Conservation (phyloP, 2,113 vertebrate genomes). For the Mugil cephalus region DNA sequence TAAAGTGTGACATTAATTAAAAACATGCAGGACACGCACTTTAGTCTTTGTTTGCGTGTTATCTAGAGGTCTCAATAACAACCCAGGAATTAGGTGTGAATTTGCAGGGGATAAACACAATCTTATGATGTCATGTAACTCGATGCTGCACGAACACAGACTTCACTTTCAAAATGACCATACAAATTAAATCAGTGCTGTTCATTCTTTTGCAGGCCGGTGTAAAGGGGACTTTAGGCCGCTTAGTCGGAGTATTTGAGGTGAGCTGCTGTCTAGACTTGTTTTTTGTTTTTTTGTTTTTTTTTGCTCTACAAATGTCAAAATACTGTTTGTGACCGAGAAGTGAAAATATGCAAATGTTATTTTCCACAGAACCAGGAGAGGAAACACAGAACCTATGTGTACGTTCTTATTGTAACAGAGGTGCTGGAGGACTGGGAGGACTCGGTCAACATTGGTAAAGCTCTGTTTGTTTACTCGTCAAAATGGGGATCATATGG, state of each 20-base stretch:
- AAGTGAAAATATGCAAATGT: neutral
- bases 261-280: constrained; percentile 80
- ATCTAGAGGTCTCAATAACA: constrained; percentile 1
- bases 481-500: constrained; percentile 34
- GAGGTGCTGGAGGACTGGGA: constrained; percentile 99
- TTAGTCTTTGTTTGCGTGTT: neutral
- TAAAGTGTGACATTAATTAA: constrained; percentile 1
- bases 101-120: constrained; percentile 32
- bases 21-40: neutral
- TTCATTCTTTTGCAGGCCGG: constrained; percentile 87
- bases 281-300: neutral
- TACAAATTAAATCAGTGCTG: constrained; percentile 23
- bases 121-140: constrained; percentile 40
- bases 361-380: constrained; percentile 90
- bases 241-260: constrained; percentile 98
- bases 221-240: constrained; percentile 97
- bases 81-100: neutral
- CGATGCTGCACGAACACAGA: constrained; percentile 22
- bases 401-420: constrained; percentile 96
- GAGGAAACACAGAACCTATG: constrained; percentile 97
- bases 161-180: constrained; percentile 1
- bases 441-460: constrained; percentile 98
- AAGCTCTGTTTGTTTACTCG: constrained; percentile 58
- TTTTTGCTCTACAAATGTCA: constrained; percentile 21
- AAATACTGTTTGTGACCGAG: constrained; percentile 6